phyloP scores from a whole-genome alignment of 2,113 vertebrate genomes.

The Sebastes schlegelii region DNA sequence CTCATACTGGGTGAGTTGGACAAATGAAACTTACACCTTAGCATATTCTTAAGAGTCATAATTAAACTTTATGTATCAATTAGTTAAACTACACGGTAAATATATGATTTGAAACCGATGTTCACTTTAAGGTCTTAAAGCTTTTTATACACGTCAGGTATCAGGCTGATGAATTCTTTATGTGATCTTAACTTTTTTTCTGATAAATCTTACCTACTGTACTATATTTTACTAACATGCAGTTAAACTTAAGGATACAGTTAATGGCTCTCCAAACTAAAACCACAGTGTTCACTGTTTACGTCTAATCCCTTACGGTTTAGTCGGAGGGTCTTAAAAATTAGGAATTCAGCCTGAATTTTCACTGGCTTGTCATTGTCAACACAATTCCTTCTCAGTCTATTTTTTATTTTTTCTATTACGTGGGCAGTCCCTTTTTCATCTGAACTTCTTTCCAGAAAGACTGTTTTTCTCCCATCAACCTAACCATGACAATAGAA shows the following conservation, averaged over 20 bases:
- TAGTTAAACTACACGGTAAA: slow-evolving; percentile 76
- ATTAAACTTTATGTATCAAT: slow-evolving; percentile 74
- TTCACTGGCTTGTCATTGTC: slow-evolving; percentile 31
- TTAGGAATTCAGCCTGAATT: slow-evolving; percentile 18
- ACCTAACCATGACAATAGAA: slow-evolving; percentile 43
- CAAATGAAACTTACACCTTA: slow-evolving; percentile 76
- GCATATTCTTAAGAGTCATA: slow-evolving; percentile 72
- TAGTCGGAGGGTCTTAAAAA: slow-evolving; percentile 31
- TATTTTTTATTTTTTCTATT: neutral
- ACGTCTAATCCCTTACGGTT: slow-evolving; percentile 21
- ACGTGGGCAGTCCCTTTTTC: slow-evolving; percentile 19
- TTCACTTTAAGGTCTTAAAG: slow-evolving; percentile 76
- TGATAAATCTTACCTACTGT: slow-evolving; percentile 75
- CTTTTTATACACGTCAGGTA: slow-evolving; percentile 75
- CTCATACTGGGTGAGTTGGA: slow-evolving; percentile 58
- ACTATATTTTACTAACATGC: slow-evolving; percentile 77
- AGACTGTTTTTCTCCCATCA: slow-evolving; percentile 24
- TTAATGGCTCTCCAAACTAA: slow-evolving; percentile 47
- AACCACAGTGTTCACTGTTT: slow-evolving; percentile 48
- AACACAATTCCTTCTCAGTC: slow-evolving; percentile 6
- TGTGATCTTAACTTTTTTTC: slow-evolving; percentile 59
- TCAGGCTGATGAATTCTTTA: slow-evolving; percentile 63
- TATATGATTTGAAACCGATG: slow-evolving; percentile 66
- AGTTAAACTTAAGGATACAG: slow-evolving; percentile 65
- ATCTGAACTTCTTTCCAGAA: slow-evolving; percentile 22